A percentile compares a stretch with the other conserved stretches of the same genome.
Evolutionary conservation across 2,113 vertebrate genomes (phyloP).

Genomic region (Gymnogyps californianus): DNA sequence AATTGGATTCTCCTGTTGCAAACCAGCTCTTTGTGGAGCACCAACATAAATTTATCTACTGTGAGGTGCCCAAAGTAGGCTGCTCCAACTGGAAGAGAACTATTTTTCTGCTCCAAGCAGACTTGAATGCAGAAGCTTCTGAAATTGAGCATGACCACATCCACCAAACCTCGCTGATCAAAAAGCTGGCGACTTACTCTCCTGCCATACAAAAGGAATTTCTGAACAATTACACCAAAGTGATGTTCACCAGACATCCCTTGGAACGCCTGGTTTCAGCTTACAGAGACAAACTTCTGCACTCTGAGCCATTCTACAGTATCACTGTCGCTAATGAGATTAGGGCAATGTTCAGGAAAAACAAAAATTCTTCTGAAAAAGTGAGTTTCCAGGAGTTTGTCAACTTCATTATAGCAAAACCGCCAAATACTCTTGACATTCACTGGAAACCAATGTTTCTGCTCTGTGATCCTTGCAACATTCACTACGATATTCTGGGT

Average conservation of each 20-base stretch:
- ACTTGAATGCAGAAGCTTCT: not conserved
- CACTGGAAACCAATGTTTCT: slow-evolving; percentile 69
- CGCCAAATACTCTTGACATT: not conserved
- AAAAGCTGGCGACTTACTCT: slow-evolving; percentile 33
- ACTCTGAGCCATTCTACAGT: slow-evolving; percentile 39
- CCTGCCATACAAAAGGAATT: not conserved
- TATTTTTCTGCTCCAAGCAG: slow-evolving; percentile 54
- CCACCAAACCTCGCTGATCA: slow-evolving; percentile 17
- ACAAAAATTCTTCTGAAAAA: not conserved
- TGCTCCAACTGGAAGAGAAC: slow-evolving; percentile 72
- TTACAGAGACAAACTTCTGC: slow-evolving; percentile 70
- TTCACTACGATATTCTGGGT: slow-evolving; percentile 55
- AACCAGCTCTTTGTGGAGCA: slow-evolving; percentile 60
- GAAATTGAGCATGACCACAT: slow-evolving; percentile 27
- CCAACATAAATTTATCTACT: slow-evolving; percentile 63
- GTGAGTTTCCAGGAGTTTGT: slow-evolving; percentile 67
- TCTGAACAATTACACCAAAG: slow-evolving; percentile 61
- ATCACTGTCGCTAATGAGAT: slow-evolving; percentile 31
- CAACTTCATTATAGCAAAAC: not conserved
- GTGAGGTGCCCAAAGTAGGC: slow-evolving; percentile 71
- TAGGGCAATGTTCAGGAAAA: slow-evolving; percentile 44
- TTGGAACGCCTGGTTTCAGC: slow-evolving; percentile 69
- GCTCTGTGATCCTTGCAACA: slow-evolving; percentile 65
- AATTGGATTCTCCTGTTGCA: not conserved
- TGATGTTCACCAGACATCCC: slow-evolving; percentile 69